Percentiles rank a stretch among this genome's conserved stretches.
phyloP scores from a whole-genome alignment of 2,113 vertebrate species.

The Phyllostomus discolor region DNA sequence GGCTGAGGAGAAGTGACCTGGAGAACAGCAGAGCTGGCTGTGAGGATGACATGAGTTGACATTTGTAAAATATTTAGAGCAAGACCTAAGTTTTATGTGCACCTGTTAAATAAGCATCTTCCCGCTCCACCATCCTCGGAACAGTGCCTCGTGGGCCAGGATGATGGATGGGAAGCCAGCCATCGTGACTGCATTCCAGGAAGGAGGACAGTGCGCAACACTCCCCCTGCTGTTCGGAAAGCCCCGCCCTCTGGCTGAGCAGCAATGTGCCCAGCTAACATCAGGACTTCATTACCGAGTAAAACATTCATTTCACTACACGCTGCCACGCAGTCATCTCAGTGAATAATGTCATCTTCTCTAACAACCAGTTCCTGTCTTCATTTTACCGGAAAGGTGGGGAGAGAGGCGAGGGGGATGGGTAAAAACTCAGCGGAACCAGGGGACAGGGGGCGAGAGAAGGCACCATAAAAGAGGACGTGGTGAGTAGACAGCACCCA shows the following conservation, averaged over 20 bases:
- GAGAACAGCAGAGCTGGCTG: background rate
- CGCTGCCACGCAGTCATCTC: background rate
- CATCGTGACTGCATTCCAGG: background rate
- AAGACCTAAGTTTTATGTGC: background rate
- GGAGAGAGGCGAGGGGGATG: background rate
- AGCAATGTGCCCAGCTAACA: background rate
- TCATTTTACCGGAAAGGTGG: background rate
- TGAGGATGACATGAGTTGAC: background rate
- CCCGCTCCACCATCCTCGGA: background rate
- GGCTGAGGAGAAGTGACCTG: background rate
- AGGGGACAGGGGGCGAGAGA: background rate
- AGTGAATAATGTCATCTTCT: background rate
- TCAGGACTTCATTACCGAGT: background rate
- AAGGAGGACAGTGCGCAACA: background rate
- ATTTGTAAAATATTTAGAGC: background rate
- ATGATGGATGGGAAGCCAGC: background rate
- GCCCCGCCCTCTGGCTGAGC: too few relatives aligned
- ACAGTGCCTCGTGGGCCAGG: background rate
- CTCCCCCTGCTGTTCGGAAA: background rate
- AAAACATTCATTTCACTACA: background rate
- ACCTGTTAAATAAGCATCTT: background rate
- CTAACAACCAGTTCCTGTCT: background rate
- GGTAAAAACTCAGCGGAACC: background rate
- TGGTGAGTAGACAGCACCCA: too few relatives aligned
- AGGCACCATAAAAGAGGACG: fast-evolving